These are phyloP conservation scores for Oryzias curvinotus DNA, from an alignment of 2,113 vertebrate species.

Conservation along the genomic window DNA sequence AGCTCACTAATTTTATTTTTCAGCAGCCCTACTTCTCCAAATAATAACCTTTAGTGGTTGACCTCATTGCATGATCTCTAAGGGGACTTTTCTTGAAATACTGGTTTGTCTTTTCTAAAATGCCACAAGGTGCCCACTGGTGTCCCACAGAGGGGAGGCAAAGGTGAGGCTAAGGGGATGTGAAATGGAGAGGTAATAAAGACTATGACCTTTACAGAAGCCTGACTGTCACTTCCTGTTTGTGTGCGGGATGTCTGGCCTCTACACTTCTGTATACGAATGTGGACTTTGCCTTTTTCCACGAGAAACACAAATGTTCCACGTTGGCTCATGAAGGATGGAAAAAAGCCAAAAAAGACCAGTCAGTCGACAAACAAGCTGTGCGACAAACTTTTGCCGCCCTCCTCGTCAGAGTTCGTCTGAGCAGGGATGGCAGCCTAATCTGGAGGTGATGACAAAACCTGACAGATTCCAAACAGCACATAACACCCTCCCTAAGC, in stretches of 20 bases:
- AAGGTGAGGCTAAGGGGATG: slow-evolving; percentile 5
- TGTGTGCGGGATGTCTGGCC: slow-evolving; percentile 11
- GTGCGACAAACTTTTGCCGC: background rate
- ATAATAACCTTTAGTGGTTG: slow-evolving; percentile 22
- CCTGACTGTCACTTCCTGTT: slow-evolving; percentile 56
- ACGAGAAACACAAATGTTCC: background rate
- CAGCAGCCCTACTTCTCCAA: background rate
- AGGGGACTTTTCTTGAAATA: slow-evolving; percentile 23
- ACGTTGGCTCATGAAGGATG: background rate
- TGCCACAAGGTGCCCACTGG: slow-evolving; percentile 57
- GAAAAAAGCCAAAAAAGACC: background rate
- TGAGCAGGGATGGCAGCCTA: slow-evolving; percentile 46
- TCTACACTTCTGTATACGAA: slow-evolving; percentile 3
- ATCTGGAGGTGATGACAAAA: slow-evolving; percentile 62
- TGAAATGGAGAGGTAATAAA: slow-evolving; percentile 28
- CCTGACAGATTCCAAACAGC: slow-evolving; percentile 39
- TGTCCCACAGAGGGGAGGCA: slow-evolving; percentile 34
- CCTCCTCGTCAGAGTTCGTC: slow-evolving; percentile 8
- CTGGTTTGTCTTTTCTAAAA: slow-evolving; percentile 40
- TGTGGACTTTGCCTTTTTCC: slow-evolving; percentile 5
- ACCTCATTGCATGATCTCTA: slow-evolving; percentile 9
- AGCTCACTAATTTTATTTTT: background rate
- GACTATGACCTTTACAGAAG: slow-evolving; percentile 65
- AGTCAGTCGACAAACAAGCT: background rate
- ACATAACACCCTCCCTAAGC: slow-evolving; percentile 39